phyloP scores from a whole-genome alignment of 2,797 vertebrate genomes.

The Gallinago nigripennis region DNA sequence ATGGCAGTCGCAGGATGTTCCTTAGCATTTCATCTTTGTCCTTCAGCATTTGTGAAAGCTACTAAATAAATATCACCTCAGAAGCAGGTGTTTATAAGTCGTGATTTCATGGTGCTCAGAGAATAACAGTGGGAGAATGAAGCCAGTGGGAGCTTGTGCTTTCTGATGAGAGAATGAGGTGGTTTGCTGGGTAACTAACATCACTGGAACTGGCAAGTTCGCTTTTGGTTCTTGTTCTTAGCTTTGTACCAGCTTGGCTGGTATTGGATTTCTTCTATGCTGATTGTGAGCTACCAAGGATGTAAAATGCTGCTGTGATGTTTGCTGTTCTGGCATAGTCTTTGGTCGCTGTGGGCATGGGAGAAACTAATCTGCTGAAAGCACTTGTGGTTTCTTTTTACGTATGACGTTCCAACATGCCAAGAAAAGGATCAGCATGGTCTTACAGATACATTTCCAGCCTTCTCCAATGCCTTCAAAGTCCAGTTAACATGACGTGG shows the following conservation, averaged over 20 bases:
- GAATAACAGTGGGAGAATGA: background rate
- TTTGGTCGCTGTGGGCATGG: background rate
- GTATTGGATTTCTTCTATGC: background rate
- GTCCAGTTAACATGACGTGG: background rate
- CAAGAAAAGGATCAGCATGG: background rate
- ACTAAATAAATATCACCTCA: background rate
- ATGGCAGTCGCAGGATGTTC: background rate
- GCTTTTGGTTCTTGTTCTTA: background rate
- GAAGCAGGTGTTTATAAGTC: background rate
- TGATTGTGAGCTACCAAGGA: background rate
- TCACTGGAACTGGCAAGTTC: background rate
- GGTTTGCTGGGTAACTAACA: background rate
- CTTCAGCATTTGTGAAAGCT: background rate
- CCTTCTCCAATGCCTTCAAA: background rate
- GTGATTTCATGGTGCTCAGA: background rate
- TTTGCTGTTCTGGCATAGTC: background rate
- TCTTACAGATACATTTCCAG: background rate
- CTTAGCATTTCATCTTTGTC: background rate
- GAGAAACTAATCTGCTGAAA: background rate
- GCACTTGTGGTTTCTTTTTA: background rate
- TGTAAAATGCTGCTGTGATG: background rate
- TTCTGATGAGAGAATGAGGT: background rate
- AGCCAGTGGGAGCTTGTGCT: background rate
- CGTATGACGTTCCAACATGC: background rate
- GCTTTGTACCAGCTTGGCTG: background rate